Percentiles rank a stretch among this genome's conserved stretches.
Evolutionary conservation across 1,140 invertebrate species (phyloP).

Genomic region (Chionoecetes opilio): DNA sequence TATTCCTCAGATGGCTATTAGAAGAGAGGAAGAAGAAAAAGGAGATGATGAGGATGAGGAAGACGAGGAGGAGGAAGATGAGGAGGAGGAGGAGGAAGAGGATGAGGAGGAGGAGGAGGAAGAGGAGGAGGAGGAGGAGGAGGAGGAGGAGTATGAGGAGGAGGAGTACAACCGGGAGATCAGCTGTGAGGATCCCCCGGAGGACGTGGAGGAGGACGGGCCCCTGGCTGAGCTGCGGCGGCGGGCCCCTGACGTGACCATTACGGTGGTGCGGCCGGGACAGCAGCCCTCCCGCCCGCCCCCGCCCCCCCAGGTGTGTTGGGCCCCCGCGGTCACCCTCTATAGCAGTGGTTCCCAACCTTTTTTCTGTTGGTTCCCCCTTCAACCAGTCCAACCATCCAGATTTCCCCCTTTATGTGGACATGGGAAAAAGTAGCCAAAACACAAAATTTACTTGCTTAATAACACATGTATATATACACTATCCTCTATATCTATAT

Average conservation of each 20-base stretch:
- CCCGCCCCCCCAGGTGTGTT: constrained; percentile 50
- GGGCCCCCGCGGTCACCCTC: too few relatives aligned
- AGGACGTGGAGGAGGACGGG: constrained; percentile 80
- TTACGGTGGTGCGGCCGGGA: constrained; percentile 80
- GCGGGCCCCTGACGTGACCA: constrained; percentile 84
- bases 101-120: constrained; percentile 59
- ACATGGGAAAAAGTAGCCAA: too few relatives aligned
- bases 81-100: constrained; percentile 54
- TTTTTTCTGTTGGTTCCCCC: too few relatives aligned
- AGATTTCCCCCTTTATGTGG: too few relatives aligned
- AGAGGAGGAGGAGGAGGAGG: constrained; percentile 67
- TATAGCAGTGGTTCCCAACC: too few relatives aligned
- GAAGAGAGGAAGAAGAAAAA: constrained; percentile 83
- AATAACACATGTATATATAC: too few relatives aligned
- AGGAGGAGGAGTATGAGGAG: constrained; percentile 59
- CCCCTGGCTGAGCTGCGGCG: constrained; percentile 77
- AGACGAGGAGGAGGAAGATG: constrained; percentile 70
- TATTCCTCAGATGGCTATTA: constrained; percentile 84
- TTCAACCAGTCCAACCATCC: too few relatives aligned
- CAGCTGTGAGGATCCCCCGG: constrained; percentile 36
- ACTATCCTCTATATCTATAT: too few relatives aligned
- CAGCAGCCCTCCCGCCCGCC: constrained; percentile 67
- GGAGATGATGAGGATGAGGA: constrained; percentile 58
- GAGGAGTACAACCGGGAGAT: constrained; percentile 10
- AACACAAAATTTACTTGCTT: too few relatives aligned